A percentile compares a stretch with the other conserved stretches of the same genome.
These are phyloP conservation scores for Antrozous pallidus DNA, from an alignment of 2,797 vertebrate species.

Conservation along the genomic window DNA sequence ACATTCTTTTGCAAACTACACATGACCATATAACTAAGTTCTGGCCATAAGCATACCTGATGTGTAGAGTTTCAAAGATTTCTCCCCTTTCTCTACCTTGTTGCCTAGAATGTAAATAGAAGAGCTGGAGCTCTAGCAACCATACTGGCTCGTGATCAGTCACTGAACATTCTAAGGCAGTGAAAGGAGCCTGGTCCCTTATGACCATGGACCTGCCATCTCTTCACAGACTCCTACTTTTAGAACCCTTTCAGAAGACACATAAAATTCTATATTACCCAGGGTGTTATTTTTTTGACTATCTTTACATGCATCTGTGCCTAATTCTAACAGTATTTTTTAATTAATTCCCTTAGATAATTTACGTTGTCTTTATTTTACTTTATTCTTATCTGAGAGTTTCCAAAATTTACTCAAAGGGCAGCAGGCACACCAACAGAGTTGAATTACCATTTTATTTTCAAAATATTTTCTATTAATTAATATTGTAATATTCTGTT, in stretches of 20 bases:
- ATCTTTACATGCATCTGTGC: not conserved
- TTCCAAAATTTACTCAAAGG: slow-evolving; percentile 4
- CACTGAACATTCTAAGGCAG: not conserved
- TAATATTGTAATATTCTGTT: not conserved
- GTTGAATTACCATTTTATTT: slow-evolving; percentile 14
- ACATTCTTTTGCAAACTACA: not conserved
- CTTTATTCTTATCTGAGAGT: not conserved
- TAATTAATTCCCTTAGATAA: not conserved
- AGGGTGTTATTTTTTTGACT: not conserved
- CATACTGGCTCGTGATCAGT: not conserved
- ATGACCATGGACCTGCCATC: not conserved
- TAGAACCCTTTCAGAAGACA: not conserved
- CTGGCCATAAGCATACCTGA: not conserved
- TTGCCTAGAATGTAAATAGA: not conserved
- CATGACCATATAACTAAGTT: not conserved
- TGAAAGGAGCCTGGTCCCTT: not conserved
- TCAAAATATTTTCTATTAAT: slow-evolving; percentile 31
- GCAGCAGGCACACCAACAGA: not conserved
- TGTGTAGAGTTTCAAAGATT: not conserved
- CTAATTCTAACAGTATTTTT: not conserved
- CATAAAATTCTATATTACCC: not conserved
- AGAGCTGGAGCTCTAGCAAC: not conserved
- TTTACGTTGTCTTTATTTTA: not conserved
- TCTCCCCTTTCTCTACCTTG: not conserved
- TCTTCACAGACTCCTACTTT: not conserved